Evolutionary conservation across 2,797 vertebrate genomes (phyloP).

Genomic region (Enteromius treurensis): DNA sequence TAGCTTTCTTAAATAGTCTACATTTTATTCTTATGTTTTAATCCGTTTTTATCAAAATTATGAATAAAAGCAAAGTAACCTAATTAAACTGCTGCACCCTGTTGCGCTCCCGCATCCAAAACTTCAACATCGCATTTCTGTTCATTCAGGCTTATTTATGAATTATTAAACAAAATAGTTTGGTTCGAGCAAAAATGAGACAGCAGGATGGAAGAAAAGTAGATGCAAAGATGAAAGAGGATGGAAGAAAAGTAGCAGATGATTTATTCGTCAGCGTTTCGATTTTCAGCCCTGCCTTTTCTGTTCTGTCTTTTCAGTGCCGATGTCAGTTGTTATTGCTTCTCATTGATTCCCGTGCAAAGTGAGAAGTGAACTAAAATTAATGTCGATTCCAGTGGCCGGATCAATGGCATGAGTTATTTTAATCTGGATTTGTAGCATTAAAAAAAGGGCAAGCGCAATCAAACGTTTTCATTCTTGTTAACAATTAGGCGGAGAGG

Average conservation of each 20-base stretch:
- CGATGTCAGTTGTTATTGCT: slow-evolving; percentile 96
- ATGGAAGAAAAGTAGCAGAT: slow-evolving; percentile 89
- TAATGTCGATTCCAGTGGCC: slow-evolving; percentile 95
- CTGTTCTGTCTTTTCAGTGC: slow-evolving; percentile 87
- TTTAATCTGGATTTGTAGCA: slow-evolving; percentile 93
- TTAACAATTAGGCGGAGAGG: slow-evolving; percentile 54
- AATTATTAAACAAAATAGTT: slow-evolving; percentile 70
- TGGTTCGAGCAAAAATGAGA: slow-evolving; percentile 40
- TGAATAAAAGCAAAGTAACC: background rate
- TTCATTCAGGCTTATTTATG: slow-evolving; percentile 31
- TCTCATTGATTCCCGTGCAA: slow-evolving; percentile 95
- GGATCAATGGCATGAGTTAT: slow-evolving; percentile 94
- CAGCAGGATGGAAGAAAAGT: slow-evolving; percentile 81
- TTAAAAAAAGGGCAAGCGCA: slow-evolving; percentile 73
- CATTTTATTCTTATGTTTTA: background rate
- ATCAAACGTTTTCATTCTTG: slow-evolving; percentile 59
- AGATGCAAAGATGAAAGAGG: slow-evolving; percentile 64
- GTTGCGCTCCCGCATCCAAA: slow-evolving; percentile 9
- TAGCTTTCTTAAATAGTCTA: background rate
- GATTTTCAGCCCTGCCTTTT: slow-evolving; percentile 86
- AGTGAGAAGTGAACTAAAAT: slow-evolving; percentile 98
- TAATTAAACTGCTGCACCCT: slow-evolving; percentile 2
- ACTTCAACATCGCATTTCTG: background rate
- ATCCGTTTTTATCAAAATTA: background rate
- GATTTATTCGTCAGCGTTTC: slow-evolving; percentile 96